Conservation (phyloP, 2,888 invertebrate species). For the Caenorhabditis wallacei region DNA sequence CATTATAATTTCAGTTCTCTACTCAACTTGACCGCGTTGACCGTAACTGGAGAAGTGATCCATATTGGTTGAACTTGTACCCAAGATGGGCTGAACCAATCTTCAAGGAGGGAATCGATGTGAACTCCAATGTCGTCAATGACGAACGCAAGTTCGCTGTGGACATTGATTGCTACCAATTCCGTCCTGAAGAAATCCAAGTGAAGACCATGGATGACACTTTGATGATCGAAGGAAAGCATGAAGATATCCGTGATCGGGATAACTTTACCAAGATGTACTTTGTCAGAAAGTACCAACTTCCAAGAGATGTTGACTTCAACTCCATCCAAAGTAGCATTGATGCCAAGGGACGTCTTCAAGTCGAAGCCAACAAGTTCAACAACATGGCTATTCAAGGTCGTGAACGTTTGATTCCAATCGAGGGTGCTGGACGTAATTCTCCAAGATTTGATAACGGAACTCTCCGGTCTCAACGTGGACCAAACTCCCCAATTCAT, state of each 20-base stretch:
- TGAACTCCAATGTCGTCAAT: slow-evolving; percentile 77
- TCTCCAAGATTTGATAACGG: slow-evolving; percentile 53
- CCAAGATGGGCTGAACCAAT: slow-evolving; percentile 82
- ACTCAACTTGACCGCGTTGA: slow-evolving; percentile 81
- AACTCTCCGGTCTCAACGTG: slow-evolving; percentile 62
- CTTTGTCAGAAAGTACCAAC: slow-evolving; percentile 82
- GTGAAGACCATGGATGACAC: slow-evolving; percentile 83
- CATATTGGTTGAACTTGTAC: slow-evolving; percentile 82
- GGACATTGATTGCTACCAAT: slow-evolving; percentile 82
- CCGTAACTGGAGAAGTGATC: slow-evolving; percentile 81
- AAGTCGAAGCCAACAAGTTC: slow-evolving; percentile 80
- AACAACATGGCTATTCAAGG: slow-evolving; percentile 72
- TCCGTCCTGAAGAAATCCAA: slow-evolving; percentile 82
- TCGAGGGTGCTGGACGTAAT: slow-evolving; percentile 75
- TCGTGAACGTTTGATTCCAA: slow-evolving; percentile 80
- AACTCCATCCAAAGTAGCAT: slow-evolving; percentile 77
- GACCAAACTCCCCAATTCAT: slow-evolving; percentile 71
- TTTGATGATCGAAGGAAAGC: slow-evolving; percentile 81
- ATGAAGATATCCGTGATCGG: slow-evolving; percentile 80
- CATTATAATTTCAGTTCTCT: slow-evolving; percentile 77
- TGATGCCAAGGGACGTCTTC: slow-evolving; percentile 79
- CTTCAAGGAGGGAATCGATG: slow-evolving; percentile 82
- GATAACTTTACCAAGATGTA: slow-evolving; percentile 82
- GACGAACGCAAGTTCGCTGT: slow-evolving; percentile 80
- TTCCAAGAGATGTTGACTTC: slow-evolving; percentile 81